A percentile compares a stretch with the other conserved stretches of the same genome.
These are phyloP conservation scores for Caenorhabditis sp. DNA, from an alignment of 2,888 invertebrate species.

Conservation along the genomic window DNA sequence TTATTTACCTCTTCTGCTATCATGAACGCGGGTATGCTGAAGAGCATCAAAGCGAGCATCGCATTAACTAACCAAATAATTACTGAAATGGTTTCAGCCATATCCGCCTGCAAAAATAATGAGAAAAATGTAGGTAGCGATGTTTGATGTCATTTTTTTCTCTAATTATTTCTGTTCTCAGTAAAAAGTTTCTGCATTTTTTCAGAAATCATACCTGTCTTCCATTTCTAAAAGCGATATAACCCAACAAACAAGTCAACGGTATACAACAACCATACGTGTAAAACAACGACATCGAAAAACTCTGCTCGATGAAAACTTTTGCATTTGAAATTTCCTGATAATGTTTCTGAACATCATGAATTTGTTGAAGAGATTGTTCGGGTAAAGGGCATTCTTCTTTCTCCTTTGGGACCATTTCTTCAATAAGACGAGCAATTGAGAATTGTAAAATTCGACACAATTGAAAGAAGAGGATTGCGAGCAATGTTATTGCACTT, in stretches of 20 bases:
- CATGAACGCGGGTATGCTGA: slow-evolving; percentile 56
- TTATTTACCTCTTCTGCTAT: slow-evolving; percentile 48
- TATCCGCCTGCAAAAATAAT: slow-evolving; percentile 36
- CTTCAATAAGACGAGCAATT: slow-evolving; percentile 29
- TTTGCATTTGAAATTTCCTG: slow-evolving; percentile 50
- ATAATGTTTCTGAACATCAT: slow-evolving; percentile 46
- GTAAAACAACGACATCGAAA: slow-evolving; percentile 46
- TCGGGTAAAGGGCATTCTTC: slow-evolving; percentile 45
- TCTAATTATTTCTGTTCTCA: background rate
- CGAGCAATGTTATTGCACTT: slow-evolving; percentile 32
- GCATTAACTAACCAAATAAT: slow-evolving; percentile 49
- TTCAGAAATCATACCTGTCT: slow-evolving; percentile 6
- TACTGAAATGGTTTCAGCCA: slow-evolving; percentile 48
- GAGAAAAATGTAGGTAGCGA: too few species aligned
- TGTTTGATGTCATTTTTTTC: background rate
- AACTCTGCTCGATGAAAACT: slow-evolving; percentile 43
- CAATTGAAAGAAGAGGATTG: slow-evolving; percentile 36
- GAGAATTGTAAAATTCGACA: slow-evolving; percentile 34
- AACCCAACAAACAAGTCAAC: slow-evolving; percentile 33
- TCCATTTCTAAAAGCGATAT: slow-evolving; percentile 37
- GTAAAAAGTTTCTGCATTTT: background rate
- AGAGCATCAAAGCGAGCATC: slow-evolving; percentile 44
- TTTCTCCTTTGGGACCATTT: slow-evolving; percentile 43
- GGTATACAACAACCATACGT: slow-evolving; percentile 51
- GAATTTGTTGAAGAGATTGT: slow-evolving; percentile 45